Evolutionary conservation across 1,140 invertebrate genomes (phyloP), one percentile per base, ranked within the genome.

Genomic region (Venustaconcha ellipsiformis): DNA sequence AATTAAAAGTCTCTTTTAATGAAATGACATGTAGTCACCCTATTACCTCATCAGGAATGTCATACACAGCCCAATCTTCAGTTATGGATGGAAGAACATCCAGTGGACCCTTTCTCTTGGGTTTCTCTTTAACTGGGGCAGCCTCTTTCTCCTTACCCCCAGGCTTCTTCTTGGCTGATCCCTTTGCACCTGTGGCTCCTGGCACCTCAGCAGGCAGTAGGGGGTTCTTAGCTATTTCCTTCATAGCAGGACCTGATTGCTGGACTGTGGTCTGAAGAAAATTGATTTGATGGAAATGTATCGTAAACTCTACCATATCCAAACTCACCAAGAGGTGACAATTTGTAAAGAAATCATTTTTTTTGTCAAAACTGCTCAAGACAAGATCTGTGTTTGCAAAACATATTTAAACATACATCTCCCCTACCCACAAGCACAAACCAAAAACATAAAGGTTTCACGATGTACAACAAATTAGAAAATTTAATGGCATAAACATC

Each of bases 31-130:
- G 37, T 2, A 48, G 37, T 48, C 37, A 48, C 6, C 57, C 65
- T 48, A 64, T 30, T 37, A 87, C 84, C 78, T 89, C 89, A 78
- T 89, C 88, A 30, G 89, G 87, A n/a, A 79, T 78, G 69, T 89
- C 88, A 81, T 86, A 90, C 2, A 82, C 69, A 13, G 88, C 81
- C 89, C 89, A 90, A 20, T 89, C 87, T 72, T 90, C 89, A 12
- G 80, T 56, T 37, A 79, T 78, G 2, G 67, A 20, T 12, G 89
- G 87, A n/a, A 89, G n/a, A 57, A 74, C 66, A 80, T 89, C 88
- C 37, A 86, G 57, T 14, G 88, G 85, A 15, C 84, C 86, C 70
- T 87, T 88, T 15, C 88, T 64, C 71, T 88, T 89, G 18, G 86
- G 83, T 78, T 88, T 89, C 72, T 88, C 87, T 65, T 86, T 84